Evolutionary conservation across 2,113 vertebrate genomes (phyloP), one percentile per base, ranked within the genome.

Genomic region (Pluvianellus socialis): DNA sequence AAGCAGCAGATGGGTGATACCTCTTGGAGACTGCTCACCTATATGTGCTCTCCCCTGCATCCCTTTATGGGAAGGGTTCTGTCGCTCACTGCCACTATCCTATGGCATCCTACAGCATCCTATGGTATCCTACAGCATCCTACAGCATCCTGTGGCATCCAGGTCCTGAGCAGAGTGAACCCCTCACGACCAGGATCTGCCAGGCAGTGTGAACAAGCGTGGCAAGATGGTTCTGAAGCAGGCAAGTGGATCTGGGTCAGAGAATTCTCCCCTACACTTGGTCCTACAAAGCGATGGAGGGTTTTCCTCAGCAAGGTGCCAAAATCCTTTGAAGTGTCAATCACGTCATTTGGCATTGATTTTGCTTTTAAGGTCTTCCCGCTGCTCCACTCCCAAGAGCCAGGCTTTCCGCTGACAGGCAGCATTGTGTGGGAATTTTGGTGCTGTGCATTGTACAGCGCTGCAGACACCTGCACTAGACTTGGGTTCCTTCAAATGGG

Each of bases 301-400:
- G 23, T 86, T 71, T 79, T 92, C 83, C 76, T 82, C 19, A 9
- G 56, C 62, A n/a, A 74, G 55, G 23, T 58, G 74, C 72, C 84
- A 52, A 86, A 30, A 12, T n/a, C 74, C 63, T 96, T 95, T 95
- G 94, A 93, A 86, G 74, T 62, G 80, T 86, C 90, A 90, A 62
- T 91, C 93, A n/a, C 38, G 33, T 75, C 53, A 20, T 21, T 65
- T 68, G 65, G 32, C 80, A 94, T 74, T 33, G 94, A 95, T 92
- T 96, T 95, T 74, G 24, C 70, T 50, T 55, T 44, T 42, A 73
- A 85, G 45, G 65, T 58, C 44, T 94, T 75, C 79, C 33, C 15
- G 9, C 68, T 83, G 75, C 56, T 86, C 58, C 44, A 30, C 68
- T 91, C 86, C 58, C 33, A 21, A 28, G 73, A 42, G 44, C 30